A percentile compares a stretch with the other conserved stretches of the same genome.
Conservation (phyloP, 2,797 vertebrate species). For the Pachyuromys duprasi region DNA sequence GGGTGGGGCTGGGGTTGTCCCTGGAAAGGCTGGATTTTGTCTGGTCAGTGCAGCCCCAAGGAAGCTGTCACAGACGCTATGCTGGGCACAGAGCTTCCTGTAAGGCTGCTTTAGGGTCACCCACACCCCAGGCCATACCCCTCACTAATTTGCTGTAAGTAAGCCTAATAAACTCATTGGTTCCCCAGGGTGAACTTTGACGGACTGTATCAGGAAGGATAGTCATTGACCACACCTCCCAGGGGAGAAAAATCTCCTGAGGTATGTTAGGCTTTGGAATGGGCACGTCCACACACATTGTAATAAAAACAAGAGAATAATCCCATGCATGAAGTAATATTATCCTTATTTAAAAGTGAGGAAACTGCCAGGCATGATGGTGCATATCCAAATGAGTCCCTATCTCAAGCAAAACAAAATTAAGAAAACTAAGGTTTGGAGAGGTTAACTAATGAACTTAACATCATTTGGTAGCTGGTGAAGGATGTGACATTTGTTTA, state of each 20-base stretch:
- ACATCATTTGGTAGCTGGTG: slow-evolving; percentile 29
- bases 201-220: not conserved
- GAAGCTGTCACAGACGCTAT: not conserved
- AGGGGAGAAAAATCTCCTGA: not conserved
- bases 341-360: slow-evolving; percentile 2
- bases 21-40: not conserved
- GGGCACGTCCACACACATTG: not conserved
- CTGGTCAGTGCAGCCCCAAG: not conserved
- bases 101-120: not conserved
- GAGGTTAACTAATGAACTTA: not conserved
- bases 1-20: not conserved
- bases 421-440: slow-evolving; percentile 1
- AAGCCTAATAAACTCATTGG: not conserved
- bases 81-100: not conserved
- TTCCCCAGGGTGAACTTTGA: not conserved
- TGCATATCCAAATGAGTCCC: not conserved
- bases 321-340: not conserved
- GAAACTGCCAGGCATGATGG: not conserved
- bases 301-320: slow-evolving; percentile 5
- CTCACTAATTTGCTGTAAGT: not conserved
- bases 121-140: not conserved
- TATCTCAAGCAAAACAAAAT: not conserved
- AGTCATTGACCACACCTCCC: not conserved
- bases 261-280: not conserved
- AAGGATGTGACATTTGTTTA: not conserved